phyloP scores from a whole-genome alignment of 2,797 vertebrate genomes.

The Nasua narica region DNA sequence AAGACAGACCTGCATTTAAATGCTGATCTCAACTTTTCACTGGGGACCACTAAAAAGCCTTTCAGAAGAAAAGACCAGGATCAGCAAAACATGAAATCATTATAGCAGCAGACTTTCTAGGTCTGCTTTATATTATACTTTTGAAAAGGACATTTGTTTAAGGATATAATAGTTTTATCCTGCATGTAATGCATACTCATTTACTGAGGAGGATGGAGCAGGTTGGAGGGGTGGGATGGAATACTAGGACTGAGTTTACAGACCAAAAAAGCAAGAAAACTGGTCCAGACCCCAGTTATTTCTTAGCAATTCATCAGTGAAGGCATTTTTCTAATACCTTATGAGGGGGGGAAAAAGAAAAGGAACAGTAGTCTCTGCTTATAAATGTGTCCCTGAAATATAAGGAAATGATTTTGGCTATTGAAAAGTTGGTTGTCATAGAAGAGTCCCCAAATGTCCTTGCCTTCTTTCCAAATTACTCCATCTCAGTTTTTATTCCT shows the following conservation, averaged over 20 bases:
- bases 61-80: conserved; percentile 83
- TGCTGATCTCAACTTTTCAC: conserved; percentile 86
- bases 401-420: neutral
- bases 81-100: conserved; percentile 88
- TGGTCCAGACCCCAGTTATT: neutral
- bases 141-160: conserved; percentile 87
- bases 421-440: neutral
- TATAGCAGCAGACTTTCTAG: conserved; percentile 84
- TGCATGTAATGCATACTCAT: conserved; percentile 73
- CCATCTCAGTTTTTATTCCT: neutral
- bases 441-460: neutral
- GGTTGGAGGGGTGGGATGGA: neutral
- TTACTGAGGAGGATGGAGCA: conserved; percentile 1
- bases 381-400: neutral
- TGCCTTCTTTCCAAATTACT: neutral
- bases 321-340: neutral
- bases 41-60: conserved; percentile 87
- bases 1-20: conserved; percentile 85
- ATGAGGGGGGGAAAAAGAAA: neutral
- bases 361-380: neutral
- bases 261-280: neutral
- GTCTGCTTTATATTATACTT: conserved; percentile 83
- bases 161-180: conserved; percentile 81
- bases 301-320: conserved; percentile 2
- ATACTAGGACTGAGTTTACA: conserved; percentile 62